Evolutionary conservation across 2,797 vertebrate species (phyloP).

Genomic region (Enteromius radiatus): DNA sequence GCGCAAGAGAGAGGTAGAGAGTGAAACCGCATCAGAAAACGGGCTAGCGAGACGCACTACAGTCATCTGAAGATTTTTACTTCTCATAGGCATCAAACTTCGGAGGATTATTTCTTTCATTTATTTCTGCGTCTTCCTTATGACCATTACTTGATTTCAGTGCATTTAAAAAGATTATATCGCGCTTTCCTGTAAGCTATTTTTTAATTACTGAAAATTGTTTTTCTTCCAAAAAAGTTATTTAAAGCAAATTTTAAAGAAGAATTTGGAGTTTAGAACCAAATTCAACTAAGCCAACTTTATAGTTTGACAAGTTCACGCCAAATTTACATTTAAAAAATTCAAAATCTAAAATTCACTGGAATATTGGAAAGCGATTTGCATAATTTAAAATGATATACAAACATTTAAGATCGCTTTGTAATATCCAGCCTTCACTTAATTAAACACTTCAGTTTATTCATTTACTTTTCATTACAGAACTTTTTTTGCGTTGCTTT

Average conservation of each 20-base stretch:
- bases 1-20: constrained; percentile 55
- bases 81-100: constrained; percentile 61
- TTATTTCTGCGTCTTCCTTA: constrained; percentile 49
- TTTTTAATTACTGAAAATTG: constrained; percentile 1
- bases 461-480: neutral
- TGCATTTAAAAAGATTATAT: constrained; percentile 45
- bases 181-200: constrained; percentile 13
- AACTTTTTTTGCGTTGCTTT: constrained; percentile 15
- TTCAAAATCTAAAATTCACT: constrained; percentile 38
- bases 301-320: constrained; percentile 65
- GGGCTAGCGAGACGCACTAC: constrained; percentile 62
- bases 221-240: neutral
- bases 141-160: constrained; percentile 49
- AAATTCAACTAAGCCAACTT: constrained; percentile 61
- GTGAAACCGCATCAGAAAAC: constrained; percentile 58
- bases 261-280: constrained; percentile 55
- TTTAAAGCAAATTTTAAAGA: neutral
- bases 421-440: constrained; percentile 50
- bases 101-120: constrained; percentile 69
- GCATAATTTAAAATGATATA: constrained; percentile 60
- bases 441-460: constrained; percentile 60
- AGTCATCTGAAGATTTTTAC: constrained; percentile 71
- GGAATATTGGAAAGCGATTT: constrained; percentile 29
- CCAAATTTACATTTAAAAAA: constrained; percentile 50
- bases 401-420: constrained; percentile 58